phyloP scores from a whole-genome alignment of 2,797 vertebrate species.

The Bradypodion ventrale region DNA sequence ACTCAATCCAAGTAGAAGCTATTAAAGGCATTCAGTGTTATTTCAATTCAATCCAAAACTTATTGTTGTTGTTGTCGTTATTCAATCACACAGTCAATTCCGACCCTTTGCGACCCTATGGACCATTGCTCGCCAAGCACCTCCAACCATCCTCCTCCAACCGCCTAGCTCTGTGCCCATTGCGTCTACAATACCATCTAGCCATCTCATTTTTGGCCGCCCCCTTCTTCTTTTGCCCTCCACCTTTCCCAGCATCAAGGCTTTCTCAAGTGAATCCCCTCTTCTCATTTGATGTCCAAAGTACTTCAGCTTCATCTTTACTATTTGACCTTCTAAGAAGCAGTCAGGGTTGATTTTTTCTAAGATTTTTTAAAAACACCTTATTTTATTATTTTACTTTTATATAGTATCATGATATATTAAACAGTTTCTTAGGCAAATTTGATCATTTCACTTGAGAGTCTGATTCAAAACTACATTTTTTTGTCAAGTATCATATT shows the following conservation, averaged over 20 bases:
- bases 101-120: no score
- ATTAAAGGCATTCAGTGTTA: neutral
- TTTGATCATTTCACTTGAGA: neutral
- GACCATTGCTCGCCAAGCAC: no score
- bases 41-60: neutral
- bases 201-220: no score
- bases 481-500: accelerated
- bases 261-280: neutral
- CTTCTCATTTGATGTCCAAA: no score
- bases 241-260: neutral
- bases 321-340: neutral
- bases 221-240: neutral
- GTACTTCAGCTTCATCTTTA: no score
- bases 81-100: no score
- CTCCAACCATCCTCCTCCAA: no score
- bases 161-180: no score
- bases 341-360: neutral
- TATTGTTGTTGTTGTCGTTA: no score
- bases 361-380: neutral
- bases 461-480: neutral
- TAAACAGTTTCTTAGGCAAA: neutral
- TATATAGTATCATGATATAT: neutral
- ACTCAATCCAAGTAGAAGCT: no score
- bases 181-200: no score
- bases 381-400: neutral